Evolutionary conservation across 2,888 invertebrate species (phyloP).

Genomic region (Lottia scabra): DNA sequence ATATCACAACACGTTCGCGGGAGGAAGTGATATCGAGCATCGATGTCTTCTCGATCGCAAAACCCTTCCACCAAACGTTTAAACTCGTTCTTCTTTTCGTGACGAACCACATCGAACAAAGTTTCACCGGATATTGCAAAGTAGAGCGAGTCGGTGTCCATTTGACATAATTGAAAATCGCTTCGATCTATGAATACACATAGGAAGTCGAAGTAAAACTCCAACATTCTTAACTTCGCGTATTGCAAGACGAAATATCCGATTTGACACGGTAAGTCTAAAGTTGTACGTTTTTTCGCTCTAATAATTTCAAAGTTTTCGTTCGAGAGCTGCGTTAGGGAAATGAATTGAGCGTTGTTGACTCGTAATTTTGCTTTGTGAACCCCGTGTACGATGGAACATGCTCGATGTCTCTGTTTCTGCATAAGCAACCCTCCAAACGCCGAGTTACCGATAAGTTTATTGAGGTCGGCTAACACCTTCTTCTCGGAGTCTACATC

Average conservation of each 20-base stretch:
- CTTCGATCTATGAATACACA: background rate
- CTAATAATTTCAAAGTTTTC: background rate
- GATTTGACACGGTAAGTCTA: background rate
- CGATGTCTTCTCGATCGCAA: too few relatives aligned
- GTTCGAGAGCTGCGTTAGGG: background rate
- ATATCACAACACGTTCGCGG: too few relatives aligned
- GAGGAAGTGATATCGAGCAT: too few relatives aligned
- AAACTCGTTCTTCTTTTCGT: background rate
- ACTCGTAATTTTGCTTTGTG: constrained; percentile 5
- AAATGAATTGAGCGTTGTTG: background rate
- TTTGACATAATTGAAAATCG: constrained; percentile 1
- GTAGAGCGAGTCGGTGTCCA: too few relatives aligned
- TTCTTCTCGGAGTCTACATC: background rate
- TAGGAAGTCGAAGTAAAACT: background rate
- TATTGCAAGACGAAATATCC: constrained; percentile 1
- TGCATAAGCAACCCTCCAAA: background rate
- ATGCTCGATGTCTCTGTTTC: background rate
- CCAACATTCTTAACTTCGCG: background rate
- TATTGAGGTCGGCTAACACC: background rate
- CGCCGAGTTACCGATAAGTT: background rate
- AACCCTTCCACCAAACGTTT: background rate
- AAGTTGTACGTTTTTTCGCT: background rate
- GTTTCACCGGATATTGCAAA: background rate
- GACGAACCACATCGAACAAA: background rate
- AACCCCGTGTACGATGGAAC: background rate